Evolutionary conservation across 2,113 vertebrate genomes (phyloP).

Genomic region (Brachyhypopomus gauderio): DNA sequence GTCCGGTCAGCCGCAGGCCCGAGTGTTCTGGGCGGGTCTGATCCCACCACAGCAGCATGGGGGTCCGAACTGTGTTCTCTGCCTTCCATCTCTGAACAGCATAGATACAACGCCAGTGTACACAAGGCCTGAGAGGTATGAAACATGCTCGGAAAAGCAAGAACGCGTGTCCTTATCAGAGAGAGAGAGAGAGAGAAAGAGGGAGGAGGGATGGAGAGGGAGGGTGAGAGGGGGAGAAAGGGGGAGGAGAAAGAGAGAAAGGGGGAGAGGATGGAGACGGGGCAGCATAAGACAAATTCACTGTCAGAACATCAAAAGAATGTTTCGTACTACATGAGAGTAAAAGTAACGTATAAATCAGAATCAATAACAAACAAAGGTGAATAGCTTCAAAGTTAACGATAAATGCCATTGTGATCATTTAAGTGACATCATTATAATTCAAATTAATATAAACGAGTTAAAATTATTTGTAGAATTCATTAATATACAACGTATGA

Average conservation of each 20-base stretch:
- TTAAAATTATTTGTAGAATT: conserved; percentile 86
- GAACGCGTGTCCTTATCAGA: neutral
- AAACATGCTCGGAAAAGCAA: conserved; percentile 12
- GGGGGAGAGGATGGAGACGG: neutral
- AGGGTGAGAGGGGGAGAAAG: too few relatives aligned
- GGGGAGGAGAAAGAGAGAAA: neutral
- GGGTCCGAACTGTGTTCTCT: neutral
- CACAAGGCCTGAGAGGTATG: conserved; percentile 42
- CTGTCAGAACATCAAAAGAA: neutral
- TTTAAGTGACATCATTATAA: conserved; percentile 65
- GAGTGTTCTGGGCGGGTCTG: conserved; percentile 11
- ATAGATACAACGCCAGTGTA: conserved; percentile 46
- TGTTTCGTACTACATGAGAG: conserved; percentile 32
- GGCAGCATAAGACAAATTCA: neutral
- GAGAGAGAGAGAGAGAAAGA: too few relatives aligned
- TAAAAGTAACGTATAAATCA: conserved; percentile 1
- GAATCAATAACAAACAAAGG: neutral
- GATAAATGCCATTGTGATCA: conserved; percentile 74
- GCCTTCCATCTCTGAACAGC: conserved; percentile 22
- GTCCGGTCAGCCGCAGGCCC: neutral
- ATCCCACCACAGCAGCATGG: neutral
- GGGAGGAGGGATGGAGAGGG: too few relatives aligned
- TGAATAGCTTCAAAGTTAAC: conserved; percentile 29
- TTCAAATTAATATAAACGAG: conserved; percentile 85
- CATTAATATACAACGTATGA: conserved; percentile 97